phyloP scores from a whole-genome alignment of 2,113 vertebrate species.

The Chloebia gouldiae region DNA sequence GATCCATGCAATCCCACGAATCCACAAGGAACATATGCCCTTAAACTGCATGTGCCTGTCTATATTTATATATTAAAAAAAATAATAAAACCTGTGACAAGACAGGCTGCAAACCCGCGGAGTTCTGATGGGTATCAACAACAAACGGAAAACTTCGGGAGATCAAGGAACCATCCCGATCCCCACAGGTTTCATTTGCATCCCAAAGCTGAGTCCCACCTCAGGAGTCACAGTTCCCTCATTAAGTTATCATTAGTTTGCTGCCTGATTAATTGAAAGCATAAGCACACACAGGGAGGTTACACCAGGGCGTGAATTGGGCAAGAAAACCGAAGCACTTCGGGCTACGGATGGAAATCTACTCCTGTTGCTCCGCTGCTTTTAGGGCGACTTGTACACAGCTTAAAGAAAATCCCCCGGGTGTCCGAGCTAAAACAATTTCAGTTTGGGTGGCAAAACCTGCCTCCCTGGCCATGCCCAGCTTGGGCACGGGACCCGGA shows the following conservation, averaged over 20 bases:
- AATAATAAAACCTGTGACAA: background rate
- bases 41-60: background rate
- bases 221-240: background rate
- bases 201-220: background rate
- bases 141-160: background rate
- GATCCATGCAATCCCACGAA: background rate
- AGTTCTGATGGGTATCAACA: background rate
- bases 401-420: background rate
- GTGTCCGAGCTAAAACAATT: background rate
- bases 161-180: background rate
- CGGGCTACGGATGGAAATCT: fast-evolving
- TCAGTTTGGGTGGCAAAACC: fast-evolving
- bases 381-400: background rate
- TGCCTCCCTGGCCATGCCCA: background rate
- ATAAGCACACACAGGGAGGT: background rate
- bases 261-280: background rate
- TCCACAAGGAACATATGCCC: background rate
- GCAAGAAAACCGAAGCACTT: background rate
- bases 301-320: background rate
- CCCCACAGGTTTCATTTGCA: background rate
- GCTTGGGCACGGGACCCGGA: background rate
- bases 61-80: background rate
- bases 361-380: background rate
- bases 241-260: background rate
- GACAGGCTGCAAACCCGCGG: background rate